These are phyloP conservation scores for Heliconius hortense DNA, from an alignment of 2,888 invertebrate species.

Conservation along the genomic window DNA sequence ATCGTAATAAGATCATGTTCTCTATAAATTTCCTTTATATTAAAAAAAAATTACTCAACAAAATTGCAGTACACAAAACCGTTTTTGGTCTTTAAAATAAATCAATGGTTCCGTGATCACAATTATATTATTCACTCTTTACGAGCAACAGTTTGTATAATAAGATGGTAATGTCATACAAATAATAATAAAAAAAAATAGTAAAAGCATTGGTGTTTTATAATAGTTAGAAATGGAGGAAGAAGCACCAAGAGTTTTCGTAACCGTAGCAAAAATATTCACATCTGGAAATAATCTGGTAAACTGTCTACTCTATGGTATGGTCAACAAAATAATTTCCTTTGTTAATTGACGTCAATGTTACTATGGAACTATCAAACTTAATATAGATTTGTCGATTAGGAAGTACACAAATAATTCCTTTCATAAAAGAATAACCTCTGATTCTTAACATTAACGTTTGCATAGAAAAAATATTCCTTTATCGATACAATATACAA, in stretches of 20 bases:
- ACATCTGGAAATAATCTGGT: constrained; percentile 5
- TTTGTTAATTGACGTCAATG: constrained; percentile 42
- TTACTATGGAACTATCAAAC: constrained; percentile 49
- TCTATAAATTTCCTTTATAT: constrained; percentile 45
- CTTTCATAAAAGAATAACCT: constrained; percentile 80
- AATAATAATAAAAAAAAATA: constrained; percentile 27
- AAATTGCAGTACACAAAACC: constrained; percentile 60
- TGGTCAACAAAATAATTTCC: constrained; percentile 10
- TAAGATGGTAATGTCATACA: constrained; percentile 40
- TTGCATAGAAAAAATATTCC: constrained; percentile 58
- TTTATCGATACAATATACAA: constrained; percentile 57
- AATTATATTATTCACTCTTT: constrained; percentile 51
- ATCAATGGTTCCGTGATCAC: constrained; percentile 80
- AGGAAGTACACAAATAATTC: constrained; percentile 72
- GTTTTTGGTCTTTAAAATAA: constrained; percentile 66
- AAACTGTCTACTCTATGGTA: constrained; percentile 4
- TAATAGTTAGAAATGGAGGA: constrained; percentile 20
- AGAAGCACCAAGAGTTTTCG: constrained; percentile 39
- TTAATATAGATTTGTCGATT: constrained; percentile 58
- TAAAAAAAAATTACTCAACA: constrained; percentile 60
- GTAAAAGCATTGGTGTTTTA: constrained; percentile 27
- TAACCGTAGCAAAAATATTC: constrained; percentile 34
- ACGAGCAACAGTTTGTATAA: constrained; percentile 39
- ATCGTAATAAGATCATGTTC: constrained; percentile 37
- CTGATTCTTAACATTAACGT: constrained; percentile 56